phyloP scores from a whole-genome alignment of 1,140 invertebrate species.

The Chlorops oryzae region DNA sequence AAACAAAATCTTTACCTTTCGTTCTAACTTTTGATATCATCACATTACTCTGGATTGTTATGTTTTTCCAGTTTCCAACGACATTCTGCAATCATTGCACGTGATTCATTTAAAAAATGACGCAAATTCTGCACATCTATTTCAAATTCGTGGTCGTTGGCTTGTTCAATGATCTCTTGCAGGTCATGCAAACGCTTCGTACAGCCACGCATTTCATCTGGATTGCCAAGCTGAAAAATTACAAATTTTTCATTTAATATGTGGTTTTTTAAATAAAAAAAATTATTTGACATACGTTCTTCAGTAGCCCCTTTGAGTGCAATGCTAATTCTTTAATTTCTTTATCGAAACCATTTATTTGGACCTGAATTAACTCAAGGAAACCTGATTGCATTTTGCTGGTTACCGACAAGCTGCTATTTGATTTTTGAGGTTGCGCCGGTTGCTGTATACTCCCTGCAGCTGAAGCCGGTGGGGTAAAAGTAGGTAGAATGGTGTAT shows the following conservation, averaged over 20 bases:
- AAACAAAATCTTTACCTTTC: background rate
- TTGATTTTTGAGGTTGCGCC: too few relatives aligned
- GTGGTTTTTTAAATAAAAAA: background rate
- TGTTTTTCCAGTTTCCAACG: constrained; percentile 49
- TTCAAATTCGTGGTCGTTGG: constrained; percentile 46
- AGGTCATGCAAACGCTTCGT: constrained; percentile 50
- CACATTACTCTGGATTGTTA: constrained; percentile 54
- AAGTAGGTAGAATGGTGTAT: constrained; percentile 34
- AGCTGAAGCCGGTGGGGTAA: constrained; percentile 19
- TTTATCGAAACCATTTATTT: constrained; percentile 58
- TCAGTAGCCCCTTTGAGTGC: constrained; percentile 48
- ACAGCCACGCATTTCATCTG: constrained; percentile 51
- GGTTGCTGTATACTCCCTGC: constrained; percentile 6
- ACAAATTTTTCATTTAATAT: background rate
- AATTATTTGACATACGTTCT: constrained; percentile 48
- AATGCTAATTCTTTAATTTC: constrained; percentile 57
- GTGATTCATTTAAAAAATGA: constrained; percentile 55
- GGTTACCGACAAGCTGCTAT: too few relatives aligned
- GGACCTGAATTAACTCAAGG: too few relatives aligned
- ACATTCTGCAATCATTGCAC: constrained; percentile 59
- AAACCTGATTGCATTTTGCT: too few relatives aligned
- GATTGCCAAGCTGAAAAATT: constrained; percentile 47
- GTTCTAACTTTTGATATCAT: background rate
- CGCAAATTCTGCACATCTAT: constrained; percentile 50
- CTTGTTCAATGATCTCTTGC: constrained; percentile 51